These are phyloP conservation scores for Arctocebus calabarensis DNA, from an alignment of 2,797 vertebrate genomes.

Conservation along the genomic window DNA sequence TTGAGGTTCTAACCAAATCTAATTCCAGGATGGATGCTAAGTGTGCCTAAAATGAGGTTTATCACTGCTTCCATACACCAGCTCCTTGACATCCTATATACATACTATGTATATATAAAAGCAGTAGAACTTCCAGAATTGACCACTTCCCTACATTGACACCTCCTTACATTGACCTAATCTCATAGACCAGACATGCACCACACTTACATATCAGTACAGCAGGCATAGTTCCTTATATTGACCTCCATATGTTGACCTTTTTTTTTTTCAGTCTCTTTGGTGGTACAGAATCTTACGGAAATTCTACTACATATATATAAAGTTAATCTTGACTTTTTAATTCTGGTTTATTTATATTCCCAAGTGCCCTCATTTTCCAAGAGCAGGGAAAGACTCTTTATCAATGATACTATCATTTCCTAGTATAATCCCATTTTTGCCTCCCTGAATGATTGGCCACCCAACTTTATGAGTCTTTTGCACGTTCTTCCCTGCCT, in stretches of 20 bases:
- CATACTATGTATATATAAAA: neutral
- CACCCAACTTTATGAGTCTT: neutral
- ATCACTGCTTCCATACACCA: neutral
- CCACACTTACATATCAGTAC: too few relatives aligned
- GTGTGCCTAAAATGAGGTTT: neutral
- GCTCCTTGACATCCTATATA: neutral
- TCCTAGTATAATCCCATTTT: neutral
- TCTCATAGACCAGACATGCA: too few relatives aligned
- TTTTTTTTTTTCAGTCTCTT: too few relatives aligned
- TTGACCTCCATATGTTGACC: too few relatives aligned
- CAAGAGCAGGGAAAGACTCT: neutral
- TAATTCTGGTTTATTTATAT: neutral
- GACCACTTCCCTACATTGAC: too few relatives aligned
- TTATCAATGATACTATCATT: neutral
- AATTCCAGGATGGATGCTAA: neutral
- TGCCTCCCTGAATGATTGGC: neutral
- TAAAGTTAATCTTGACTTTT: neutral
- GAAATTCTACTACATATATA: neutral
- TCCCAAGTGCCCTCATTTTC: neutral
- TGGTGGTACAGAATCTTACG: too few relatives aligned
- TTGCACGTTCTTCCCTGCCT: neutral
- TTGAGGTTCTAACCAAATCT: neutral
- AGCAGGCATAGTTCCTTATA: too few relatives aligned
- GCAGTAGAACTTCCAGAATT: too few relatives aligned
- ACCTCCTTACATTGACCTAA: too few relatives aligned